These are phyloP conservation scores for Pseudopleuronectes americanus DNA, from an alignment of 2,797 vertebrate species.

Conservation along the genomic window DNA sequence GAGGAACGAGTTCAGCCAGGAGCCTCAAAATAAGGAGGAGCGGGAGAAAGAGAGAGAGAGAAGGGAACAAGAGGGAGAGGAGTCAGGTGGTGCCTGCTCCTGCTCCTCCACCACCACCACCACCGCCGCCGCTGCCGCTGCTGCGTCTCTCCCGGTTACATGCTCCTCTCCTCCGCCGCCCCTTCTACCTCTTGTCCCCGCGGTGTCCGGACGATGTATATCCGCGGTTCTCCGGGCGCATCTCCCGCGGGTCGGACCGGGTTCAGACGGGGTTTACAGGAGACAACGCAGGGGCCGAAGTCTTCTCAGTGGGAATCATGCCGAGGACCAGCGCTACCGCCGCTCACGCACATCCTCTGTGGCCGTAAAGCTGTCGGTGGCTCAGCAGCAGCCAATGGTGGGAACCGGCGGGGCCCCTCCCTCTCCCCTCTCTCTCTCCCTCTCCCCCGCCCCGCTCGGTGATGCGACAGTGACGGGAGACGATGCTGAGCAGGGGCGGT, in stretches of 20 bases:
- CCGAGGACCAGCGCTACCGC: constrained; percentile 19
- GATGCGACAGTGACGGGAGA: constrained; percentile 67
- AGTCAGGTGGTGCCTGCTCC: constrained; percentile 74
- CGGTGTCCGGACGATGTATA: constrained; percentile 62
- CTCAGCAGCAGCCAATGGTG: constrained; percentile 58
- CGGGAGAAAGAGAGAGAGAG: constrained; percentile 4
- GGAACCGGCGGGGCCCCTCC: constrained; percentile 25
- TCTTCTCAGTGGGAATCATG: constrained; percentile 40
- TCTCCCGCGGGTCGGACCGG: constrained; percentile 43
- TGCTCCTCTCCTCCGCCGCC: constrained; percentile 62
- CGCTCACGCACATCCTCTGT: constrained; percentile 46
- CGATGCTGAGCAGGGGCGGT: constrained; percentile 40
- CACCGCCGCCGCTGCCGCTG: constrained; percentile 35
- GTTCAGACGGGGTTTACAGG: background rate
- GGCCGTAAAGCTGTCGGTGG: constrained; percentile 64
- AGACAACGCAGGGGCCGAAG: constrained; percentile 11
- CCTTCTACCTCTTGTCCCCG: constrained; percentile 52
- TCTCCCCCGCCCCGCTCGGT: constrained; percentile 50
- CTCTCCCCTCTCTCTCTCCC: too few species aligned
- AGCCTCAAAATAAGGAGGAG: too few species aligned
- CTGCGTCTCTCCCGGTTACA: constrained; percentile 73
- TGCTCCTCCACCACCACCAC: background rate
- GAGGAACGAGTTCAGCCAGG: constrained; percentile 31
- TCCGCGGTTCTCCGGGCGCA: constrained; percentile 57
- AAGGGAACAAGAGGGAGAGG: constrained; percentile 22